Base-by-base conservation (phyloP, 2,888 invertebrate genomes). In the Lepeophtheirus nordmannii region DNA sequence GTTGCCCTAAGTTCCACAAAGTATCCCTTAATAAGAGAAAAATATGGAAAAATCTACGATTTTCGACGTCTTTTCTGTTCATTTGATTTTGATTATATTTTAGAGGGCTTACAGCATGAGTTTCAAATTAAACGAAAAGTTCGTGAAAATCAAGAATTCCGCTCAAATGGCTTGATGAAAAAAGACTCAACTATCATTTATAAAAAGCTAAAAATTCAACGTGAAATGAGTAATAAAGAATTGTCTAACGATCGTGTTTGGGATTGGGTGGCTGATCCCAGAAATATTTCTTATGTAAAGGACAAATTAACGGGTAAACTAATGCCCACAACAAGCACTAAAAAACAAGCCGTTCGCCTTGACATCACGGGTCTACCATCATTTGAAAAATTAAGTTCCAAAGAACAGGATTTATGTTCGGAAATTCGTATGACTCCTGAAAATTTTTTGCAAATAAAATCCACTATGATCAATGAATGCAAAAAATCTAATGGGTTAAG, bases 391-490 rank as follows among this genome's bases (percentile, higher is more conserved):
- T 77, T 92, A n/a, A 78, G 80, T 41, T 76, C 80, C 12, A 78
- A 81, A 40, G 92, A 93, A 74, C 83, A 81, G 69, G 82, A 84
- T 62, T 77, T 92, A 8, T 92, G 92, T 74, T 85, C 88, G 0
- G 80, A 78, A 59, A 78, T 84, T 8, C 80, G 92, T 69, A 76
- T 93, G 23, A 77, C 86, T 11, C 92, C 92, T 0, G 80, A 83
- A 65, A 83, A 84, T 17, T 93, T 85, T 74, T 75, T 88, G 69
- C 85, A 88, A 67, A 85, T 89, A 71, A 87, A 87, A 72, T 81
- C 82, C 53, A 78, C 84, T 61, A 76, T 93, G 9, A 81, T 87
- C 41, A 74, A 80, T 0, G 91, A 92, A 74, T 87, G 86, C 75
- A 80, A 83, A 68, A 89, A 86, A 74, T 77, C 81, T 68, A 86